Percentiles rank a stretch among this genome's conserved stretches.
Evolutionary conservation across 2,113 vertebrate species (phyloP).

Genomic region (Heterocephalus glaber): DNA sequence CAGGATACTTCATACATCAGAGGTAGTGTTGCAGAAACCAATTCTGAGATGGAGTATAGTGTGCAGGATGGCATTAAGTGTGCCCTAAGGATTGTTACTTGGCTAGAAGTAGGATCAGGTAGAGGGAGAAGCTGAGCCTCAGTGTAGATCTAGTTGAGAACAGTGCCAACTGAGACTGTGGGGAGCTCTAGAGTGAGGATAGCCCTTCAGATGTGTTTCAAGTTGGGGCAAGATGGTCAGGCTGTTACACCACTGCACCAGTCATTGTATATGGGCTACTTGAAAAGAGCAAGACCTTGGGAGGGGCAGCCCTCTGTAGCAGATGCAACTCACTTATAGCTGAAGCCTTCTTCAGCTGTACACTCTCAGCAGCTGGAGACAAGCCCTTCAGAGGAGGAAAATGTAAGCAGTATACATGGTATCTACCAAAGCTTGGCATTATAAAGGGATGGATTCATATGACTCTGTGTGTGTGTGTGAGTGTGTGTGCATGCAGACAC

Average conservation of each 20-base stretch:
- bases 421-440: no score
- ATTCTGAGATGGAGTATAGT: not conserved
- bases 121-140: not conserved
- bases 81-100: not conserved
- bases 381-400: not conserved
- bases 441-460: no score
- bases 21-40: not conserved
- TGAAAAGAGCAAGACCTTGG: not conserved
- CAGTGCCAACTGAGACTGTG: accelerated
- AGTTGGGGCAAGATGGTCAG: not conserved
- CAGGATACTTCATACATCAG: not conserved
- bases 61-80: no score
- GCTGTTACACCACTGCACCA: not conserved
- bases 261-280: not conserved
- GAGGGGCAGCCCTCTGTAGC: not conserved
- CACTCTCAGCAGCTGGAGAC: not conserved
- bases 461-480: not conserved
- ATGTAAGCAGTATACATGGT: not conserved
- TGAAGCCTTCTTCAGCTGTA: not conserved
- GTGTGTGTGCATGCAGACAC: not conserved
- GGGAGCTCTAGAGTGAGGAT: not conserved
- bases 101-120: not conserved
- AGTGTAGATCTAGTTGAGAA: not conserved
- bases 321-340: not conserved
- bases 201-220: not conserved